Conservation (phyloP, 2,113 vertebrate species). For the Eptesicus fuscus region DNA sequence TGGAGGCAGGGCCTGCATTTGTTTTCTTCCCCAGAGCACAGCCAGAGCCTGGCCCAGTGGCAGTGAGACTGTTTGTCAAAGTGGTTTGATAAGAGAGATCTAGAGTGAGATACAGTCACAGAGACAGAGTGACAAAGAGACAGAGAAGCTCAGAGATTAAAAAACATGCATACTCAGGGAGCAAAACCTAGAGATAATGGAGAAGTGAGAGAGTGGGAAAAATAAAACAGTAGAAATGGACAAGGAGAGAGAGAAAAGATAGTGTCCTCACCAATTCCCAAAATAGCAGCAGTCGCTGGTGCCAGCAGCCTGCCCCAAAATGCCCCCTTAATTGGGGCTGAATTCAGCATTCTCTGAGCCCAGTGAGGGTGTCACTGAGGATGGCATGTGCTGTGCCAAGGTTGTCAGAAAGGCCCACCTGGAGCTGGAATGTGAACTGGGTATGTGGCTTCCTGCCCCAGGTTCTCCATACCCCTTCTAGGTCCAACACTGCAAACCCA, state of each 20-base stretch:
- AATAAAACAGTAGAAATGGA: background rate
- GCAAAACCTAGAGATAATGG: background rate
- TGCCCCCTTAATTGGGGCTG: slow-evolving; percentile 50
- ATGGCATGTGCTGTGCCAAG: slow-evolving; percentile 8
- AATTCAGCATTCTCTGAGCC: slow-evolving; percentile 51
- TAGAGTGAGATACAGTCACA: background rate
- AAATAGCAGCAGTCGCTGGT: slow-evolving; percentile 54
- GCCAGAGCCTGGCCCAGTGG: background rate
- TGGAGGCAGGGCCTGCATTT: background rate
- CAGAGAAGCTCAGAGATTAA: background rate
- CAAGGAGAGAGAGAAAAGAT: background rate
- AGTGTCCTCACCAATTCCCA: slow-evolving; percentile 15
- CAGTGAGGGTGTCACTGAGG: background rate
- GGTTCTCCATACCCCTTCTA: background rate
- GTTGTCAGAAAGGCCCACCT: slow-evolving; percentile 54
- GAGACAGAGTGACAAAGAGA: background rate
- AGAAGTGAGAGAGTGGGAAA: background rate
- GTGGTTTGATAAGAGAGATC: background rate
- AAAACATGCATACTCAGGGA: background rate
- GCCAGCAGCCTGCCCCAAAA: slow-evolving; percentile 55
- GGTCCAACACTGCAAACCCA: background rate
- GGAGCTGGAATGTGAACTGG: background rate
- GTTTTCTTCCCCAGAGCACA: background rate
- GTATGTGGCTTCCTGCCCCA: background rate
- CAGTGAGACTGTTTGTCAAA: background rate